Conservation (phyloP, 2,797 vertebrate species). For the Emydoidea blandingii region DNA sequence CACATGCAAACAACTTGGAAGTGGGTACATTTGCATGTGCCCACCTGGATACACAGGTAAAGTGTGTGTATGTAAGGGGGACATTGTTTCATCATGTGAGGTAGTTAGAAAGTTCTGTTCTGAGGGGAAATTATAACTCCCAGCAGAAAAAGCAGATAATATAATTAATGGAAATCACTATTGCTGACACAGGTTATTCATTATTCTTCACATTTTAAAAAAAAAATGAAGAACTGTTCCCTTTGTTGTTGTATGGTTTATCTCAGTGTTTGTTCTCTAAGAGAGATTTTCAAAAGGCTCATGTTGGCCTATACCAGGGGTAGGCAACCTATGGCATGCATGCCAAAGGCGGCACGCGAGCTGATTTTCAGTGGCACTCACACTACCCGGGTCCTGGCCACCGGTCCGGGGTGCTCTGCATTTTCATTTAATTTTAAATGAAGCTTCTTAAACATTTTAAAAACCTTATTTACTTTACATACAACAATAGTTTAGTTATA, state of each 20-base stretch:
- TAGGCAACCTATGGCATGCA: too few relatives aligned
- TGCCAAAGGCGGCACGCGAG: too few relatives aligned
- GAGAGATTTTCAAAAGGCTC: neutral
- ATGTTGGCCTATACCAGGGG: neutral
- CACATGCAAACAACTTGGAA: conserved; percentile 94
- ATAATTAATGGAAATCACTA: neutral
- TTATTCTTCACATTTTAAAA: neutral
- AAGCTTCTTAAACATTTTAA: too few relatives aligned
- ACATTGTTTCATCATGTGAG: neutral
- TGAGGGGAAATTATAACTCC: neutral
- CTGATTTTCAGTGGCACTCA: too few relatives aligned
- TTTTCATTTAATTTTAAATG: too few relatives aligned
- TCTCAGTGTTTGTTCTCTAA: neutral
- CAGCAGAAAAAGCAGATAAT: neutral
- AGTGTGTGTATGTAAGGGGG: neutral
- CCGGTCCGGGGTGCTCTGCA: too few relatives aligned
- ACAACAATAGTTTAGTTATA: too few relatives aligned
- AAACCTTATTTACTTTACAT: too few relatives aligned
- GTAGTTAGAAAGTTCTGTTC: neutral
- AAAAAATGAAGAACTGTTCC: neutral
- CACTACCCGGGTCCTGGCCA: too few relatives aligned
- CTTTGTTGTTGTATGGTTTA: neutral
- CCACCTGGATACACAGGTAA: conserved; percentile 93
- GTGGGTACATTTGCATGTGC: conserved; percentile 93
- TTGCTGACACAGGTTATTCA: neutral